Base-by-base conservation (phyloP, 2,797 vertebrate species). In the Bradypodion ventrale region DNA sequence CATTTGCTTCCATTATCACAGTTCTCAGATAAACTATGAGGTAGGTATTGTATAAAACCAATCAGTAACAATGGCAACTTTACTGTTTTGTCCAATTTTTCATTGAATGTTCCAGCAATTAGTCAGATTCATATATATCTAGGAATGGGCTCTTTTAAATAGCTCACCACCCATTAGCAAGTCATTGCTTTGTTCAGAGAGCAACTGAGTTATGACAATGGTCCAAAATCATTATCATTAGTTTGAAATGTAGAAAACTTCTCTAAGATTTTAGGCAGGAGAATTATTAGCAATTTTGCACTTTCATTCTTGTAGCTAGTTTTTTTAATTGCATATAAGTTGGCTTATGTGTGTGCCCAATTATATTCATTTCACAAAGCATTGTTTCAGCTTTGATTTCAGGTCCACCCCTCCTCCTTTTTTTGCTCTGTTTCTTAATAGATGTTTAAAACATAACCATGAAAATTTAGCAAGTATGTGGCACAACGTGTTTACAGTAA, bases 401-500 rank as follows among this genome's bases (percentile, higher is more conserved):
- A 75, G 3, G 83, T 87, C 70, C 80, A 52, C 84, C 75, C 2
- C 66, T 76, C 86, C 25, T 68, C 56, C 16, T 23, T 60, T 74
- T 75, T 72, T 89, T 60, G 19, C 87, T 89, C 89, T 92, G 40
- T 91, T 91, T 87, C 77, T 77, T 25, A 42, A 46, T 32, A 73
- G 74, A 2, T 80, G 93, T 82, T 77, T 88, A 91, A 90, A 83
- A 83, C 69, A 72, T 59, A 29, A 5, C 12, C 77, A 65, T 83
- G 82, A 62, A 90, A 88, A 88, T 78, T 9, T 19, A 84, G 75
- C 27, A 52, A 78, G 83, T 35, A 0, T 0, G 25, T 83, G 65
- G 56, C 0, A 7, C 59, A 84, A 42, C 29, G 87, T 83, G 27
- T 87, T 85, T 80, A 69, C 87, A 59, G 65, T 49, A 86, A 40